Conservation (phyloP, 2,888 invertebrate genomes). For the Pocota personata region DNA sequence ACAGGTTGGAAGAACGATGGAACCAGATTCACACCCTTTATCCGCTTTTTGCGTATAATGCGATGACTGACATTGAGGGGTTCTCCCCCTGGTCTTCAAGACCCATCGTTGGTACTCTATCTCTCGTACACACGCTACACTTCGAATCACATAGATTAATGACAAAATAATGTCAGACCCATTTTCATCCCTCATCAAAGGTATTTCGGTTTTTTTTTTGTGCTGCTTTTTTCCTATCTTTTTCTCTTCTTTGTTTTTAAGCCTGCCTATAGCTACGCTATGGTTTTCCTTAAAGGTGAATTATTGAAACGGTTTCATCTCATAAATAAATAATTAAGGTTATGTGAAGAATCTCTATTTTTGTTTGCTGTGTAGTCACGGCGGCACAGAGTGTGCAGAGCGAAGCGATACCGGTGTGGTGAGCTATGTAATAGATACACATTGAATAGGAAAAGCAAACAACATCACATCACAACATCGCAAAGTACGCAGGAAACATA, state of each 20-base stretch:
- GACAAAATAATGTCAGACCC: constrained; percentile 81
- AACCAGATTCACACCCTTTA: constrained; percentile 57
- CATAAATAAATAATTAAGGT: constrained; percentile 82
- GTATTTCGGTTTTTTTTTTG: constrained; percentile 49
- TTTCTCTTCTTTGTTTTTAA: constrained; percentile 30
- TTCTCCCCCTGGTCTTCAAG: constrained; percentile 29
- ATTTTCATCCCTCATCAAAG: constrained; percentile 71
- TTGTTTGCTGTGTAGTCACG: constrained; percentile 49
- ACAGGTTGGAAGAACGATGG: constrained; percentile 44
- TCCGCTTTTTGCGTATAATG: constrained; percentile 43
- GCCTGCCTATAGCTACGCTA: constrained; percentile 32
- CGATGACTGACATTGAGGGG: constrained; percentile 65
- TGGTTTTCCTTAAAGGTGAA: constrained; percentile 76
- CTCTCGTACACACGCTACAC: constrained; percentile 32
- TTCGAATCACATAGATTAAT: constrained; percentile 78
- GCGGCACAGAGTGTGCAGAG: not conserved
- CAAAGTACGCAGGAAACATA: constrained; percentile 21
- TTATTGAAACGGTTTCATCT: constrained; percentile 81
- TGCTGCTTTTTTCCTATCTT: not conserved
- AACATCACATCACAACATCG: constrained; percentile 40
- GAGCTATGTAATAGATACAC: constrained; percentile 62
- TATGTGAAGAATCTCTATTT: constrained; percentile 68
- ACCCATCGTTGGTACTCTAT: constrained; percentile 20
- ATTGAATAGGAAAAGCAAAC: constrained; percentile 60
- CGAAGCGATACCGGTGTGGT: constrained; percentile 14